Base-by-base conservation (phyloP, 2,797 vertebrate species). In the Mallotus villosus region DNA sequence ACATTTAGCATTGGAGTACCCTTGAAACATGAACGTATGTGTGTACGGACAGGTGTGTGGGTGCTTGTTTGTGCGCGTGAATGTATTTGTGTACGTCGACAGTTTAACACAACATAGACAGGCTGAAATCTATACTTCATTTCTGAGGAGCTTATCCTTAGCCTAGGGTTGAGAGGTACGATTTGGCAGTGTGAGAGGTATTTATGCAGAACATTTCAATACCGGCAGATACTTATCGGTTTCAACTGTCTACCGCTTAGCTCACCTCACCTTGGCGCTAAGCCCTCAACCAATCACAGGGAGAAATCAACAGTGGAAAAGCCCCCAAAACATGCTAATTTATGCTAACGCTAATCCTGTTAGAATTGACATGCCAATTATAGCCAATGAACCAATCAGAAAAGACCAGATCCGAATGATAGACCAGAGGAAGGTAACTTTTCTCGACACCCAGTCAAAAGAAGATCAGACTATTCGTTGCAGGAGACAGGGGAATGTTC, bases 341-440 rank as follows among this genome's bases (percentile, higher is more conserved):
- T 86, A 86, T 82, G 85, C 78, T 83, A 86, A 87, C 86, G 85
- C 76, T 83, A 86, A 87, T 86, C 80, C 59, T 16, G 24, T 65
- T 57, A 49, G 71, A 84, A 84, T 85, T 82, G 76, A 82, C 75
- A 83, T 21, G 66, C 70, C 32, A 37, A 74, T 80, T 77, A 82
- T 78, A 79, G 77, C 85, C 85, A 86, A 74, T 77, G 65, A 82
- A 82, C 76, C 81, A 67, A 83, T 67, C 75, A 87, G 73, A 87
- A 85, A 84, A 82, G 76, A 27, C 73, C 80, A 41, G 37, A 41
- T 41, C 37, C 1, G 37, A 41, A 59, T 58, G 17, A n/a, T 19
- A 2, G 12, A 16, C 19, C 19, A n/a, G n/a, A 59, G 21, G 21
- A 59, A 58, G 57, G 4, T 58, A 19, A 14, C 37, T 41, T 41